Evolutionary conservation across 2,888 invertebrate species (phyloP), one percentile per base, ranked within the genome.

Genomic region (Linnaemya tessellans): DNA sequence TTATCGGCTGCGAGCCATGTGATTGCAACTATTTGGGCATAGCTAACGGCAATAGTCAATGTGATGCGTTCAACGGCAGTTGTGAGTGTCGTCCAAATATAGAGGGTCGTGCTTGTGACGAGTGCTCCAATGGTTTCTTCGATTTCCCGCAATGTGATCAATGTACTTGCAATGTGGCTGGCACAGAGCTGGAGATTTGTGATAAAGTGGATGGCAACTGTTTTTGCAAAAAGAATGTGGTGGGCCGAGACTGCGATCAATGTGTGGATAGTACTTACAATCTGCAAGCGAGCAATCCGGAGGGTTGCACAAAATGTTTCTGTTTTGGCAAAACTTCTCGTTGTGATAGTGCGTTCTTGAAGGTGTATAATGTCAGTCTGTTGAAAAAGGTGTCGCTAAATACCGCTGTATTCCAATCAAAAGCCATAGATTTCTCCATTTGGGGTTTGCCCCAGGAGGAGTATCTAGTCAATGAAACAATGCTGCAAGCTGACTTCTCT

Each of bases 231-330:
- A 94, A 91, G 73, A 93, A 94, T 87, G 96, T 96, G 0, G 94
- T 95, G 5, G 97, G 97, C 1, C 93, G 94, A 82, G 95, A 95
- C 10, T 99, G 99, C 90, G 96, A 97, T 88, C 93, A 95, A 0
- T 99, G 99, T 91, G 94, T 95, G 87, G 96, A 97, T 46, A 98
- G 98, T 18, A 97, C 97, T 5, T 99, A 98, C 93, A 96, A 98
- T 92, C 93, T 99, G 43, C 96, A 97, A 91, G 94, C 94, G 1
- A 94, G 93, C 77, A 98, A 99, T 92, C 95, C 96, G 0, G 95
- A 96, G 2, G 99, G 99, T 0, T 99, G 99, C 90, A 98, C 98
- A 1, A 96, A 97, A 88, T 99, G 99, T 90, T 99, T 98, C 95
- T 99, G 99, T 91, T 99, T 98, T 91, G 98, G 98, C 0, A 97